These are phyloP conservation scores for Lepidonotus clava DNA, from an alignment of 2,888 invertebrate genomes.

Conservation along the genomic window DNA sequence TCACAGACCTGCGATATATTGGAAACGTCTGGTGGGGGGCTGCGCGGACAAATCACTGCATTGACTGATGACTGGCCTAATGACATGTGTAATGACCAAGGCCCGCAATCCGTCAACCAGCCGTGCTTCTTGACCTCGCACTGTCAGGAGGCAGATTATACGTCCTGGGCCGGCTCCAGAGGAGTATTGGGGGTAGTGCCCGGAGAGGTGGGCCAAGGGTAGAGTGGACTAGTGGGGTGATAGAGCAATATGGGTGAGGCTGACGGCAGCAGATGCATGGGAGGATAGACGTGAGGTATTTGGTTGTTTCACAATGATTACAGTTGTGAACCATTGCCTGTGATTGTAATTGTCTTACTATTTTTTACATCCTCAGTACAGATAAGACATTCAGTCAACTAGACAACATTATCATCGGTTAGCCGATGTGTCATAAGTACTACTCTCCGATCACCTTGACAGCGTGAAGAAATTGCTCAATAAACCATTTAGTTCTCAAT, in stretches of 20 bases:
- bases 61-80: not conserved
- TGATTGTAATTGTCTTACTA: too few species aligned
- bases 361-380: too few species aligned
- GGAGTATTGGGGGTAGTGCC: not conserved
- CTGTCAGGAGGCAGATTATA: not conserved
- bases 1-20: not conserved
- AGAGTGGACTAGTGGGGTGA: not conserved
- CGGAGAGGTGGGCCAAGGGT: not conserved
- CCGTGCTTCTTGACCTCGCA: not conserved
- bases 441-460: too few species aligned
- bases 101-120: not conserved
- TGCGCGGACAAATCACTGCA: not conserved
- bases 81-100: constrained; percentile 30
- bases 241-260: not conserved
- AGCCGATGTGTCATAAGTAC: too few species aligned
- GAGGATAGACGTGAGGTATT: too few species aligned
- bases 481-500: too few species aligned
- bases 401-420: too few species aligned
- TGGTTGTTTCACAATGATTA: too few species aligned
- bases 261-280: too few species aligned
- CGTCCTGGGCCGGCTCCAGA: not conserved
- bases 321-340: too few species aligned
- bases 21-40: not conserved
- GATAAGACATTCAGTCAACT: too few species aligned
- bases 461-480: too few species aligned